Percentiles rank a stretch among this genome's conserved stretches.
phyloP scores from a whole-genome alignment of 2,888 invertebrate genomes.

The Penaeus monodon region DNA sequence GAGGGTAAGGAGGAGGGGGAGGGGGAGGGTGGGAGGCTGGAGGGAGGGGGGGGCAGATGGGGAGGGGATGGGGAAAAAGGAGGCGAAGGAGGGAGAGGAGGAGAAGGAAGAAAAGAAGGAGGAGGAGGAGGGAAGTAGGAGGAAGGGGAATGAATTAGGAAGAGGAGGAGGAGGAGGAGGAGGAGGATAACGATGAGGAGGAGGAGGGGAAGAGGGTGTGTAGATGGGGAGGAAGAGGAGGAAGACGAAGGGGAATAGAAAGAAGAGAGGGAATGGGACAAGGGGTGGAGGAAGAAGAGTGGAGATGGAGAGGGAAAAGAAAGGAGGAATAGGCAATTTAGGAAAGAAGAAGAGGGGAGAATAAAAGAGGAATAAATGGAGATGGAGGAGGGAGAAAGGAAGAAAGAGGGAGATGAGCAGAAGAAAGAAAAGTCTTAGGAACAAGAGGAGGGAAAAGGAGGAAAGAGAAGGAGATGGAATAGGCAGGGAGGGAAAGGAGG shows the following conservation, averaged over 20 bases:
- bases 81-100: neutral
- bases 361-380: neutral
- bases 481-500: neutral
- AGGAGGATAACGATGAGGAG: neutral
- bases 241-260: no score
- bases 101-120: neutral
- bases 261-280: no score
- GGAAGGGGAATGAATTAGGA: neutral
- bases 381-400: neutral
- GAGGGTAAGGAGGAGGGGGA: no score
- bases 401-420: neutral
- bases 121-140: neutral
- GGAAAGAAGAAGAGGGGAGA: neutral
- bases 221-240: neutral
- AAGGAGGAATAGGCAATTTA: neutral
- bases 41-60: neutral
- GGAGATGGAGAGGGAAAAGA: neutral
- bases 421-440: neutral
- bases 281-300: no score
- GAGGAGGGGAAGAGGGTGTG: neutral
- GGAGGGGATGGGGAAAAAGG: neutral
- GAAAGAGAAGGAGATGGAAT: neutral
- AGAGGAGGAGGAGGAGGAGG: neutral
- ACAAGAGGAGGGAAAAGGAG: neutral
- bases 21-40: slow-evolving; percentile 73